phyloP scores from a whole-genome alignment of 2,113 vertebrate genomes.

The Melanerpes formicivorus region DNA sequence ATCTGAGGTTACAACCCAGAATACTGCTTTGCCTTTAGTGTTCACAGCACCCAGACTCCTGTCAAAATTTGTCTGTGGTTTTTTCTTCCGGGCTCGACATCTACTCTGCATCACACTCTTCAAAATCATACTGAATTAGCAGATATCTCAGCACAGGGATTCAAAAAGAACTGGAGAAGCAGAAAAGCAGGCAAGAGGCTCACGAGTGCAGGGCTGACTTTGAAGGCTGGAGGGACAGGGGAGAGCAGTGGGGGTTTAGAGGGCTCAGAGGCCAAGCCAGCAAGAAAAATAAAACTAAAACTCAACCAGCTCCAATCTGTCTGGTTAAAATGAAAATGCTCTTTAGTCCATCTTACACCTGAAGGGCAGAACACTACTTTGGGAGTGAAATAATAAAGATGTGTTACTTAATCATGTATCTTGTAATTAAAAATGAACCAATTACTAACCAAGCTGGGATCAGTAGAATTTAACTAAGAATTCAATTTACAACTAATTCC shows the following conservation, averaged over 20 bases:
- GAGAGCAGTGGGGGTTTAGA: not conserved
- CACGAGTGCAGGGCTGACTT: not conserved
- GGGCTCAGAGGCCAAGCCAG: not conserved
- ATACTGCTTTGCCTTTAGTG: constrained; percentile 17
- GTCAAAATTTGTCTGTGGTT: constrained; percentile 17
- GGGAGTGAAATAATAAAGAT: not conserved
- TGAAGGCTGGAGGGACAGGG: not conserved
- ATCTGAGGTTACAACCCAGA: not conserved
- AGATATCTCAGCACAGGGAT: not conserved
- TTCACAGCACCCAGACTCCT: not conserved
- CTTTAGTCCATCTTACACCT: not conserved
- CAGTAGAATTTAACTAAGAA: not conserved
- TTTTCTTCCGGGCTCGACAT: not conserved
- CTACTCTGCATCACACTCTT: not conserved
- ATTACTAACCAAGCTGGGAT: not conserved
- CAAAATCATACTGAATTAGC: not conserved
- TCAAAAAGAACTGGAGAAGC: not conserved
- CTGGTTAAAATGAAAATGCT: not conserved
- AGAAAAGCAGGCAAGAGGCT: not conserved
- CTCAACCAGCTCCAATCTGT: not conserved
- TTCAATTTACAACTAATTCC: not conserved
- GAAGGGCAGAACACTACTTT: not conserved
- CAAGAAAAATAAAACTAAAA: not conserved
- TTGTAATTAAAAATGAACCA: constrained; percentile 44
- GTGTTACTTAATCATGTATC: not conserved